Conservation (phyloP, 2,113 vertebrate genomes). For the Callipepla squamata region DNA sequence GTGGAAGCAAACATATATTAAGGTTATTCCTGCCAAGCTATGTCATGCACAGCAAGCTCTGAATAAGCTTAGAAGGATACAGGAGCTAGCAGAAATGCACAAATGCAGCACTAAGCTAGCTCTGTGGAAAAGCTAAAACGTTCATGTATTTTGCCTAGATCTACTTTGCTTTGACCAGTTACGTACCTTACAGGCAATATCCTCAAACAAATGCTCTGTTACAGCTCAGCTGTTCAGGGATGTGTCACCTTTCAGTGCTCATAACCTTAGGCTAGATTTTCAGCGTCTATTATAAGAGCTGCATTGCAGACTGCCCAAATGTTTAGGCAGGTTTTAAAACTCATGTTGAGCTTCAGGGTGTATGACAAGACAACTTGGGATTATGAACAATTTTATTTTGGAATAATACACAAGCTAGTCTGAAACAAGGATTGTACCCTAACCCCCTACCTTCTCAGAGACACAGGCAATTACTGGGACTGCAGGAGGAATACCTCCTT, state of each 20-base stretch:
- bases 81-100: background rate
- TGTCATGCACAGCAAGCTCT: background rate
- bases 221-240: background rate
- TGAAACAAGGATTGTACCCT: background rate
- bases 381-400: background rate
- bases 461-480: background rate
- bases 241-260: background rate
- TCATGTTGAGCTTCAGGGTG: background rate
- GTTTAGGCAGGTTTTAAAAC: conserved; percentile 20
- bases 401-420: background rate
- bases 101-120: background rate
- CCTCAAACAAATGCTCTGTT: background rate
- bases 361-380: background rate
- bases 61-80: background rate
- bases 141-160: background rate
- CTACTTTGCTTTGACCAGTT: background rate
- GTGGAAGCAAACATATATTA: background rate
- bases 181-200: background rate
- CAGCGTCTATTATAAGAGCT: background rate
- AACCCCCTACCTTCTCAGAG: background rate
- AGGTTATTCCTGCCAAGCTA: background rate
- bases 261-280: background rate
- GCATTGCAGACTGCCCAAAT: background rate
- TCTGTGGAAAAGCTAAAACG: background rate
- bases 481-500: background rate